Conservation (phyloP, 1,140 invertebrate genomes). For the Drosophila nigromelanica region DNA sequence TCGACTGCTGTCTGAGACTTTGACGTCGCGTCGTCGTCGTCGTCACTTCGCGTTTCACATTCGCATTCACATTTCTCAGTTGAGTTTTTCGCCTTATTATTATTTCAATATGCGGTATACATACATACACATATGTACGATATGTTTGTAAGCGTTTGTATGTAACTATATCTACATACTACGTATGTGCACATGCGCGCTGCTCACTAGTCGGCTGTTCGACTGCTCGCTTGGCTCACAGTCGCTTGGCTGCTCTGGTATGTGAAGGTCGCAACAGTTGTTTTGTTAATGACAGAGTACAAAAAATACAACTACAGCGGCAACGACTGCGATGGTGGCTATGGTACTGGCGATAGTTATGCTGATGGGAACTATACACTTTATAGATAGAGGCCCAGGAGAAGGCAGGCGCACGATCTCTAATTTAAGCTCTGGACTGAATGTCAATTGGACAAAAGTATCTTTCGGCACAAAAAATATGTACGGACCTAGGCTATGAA, state of each 20-base stretch:
- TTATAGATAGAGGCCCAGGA: slow-evolving; percentile 2
- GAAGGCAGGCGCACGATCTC: slow-evolving; percentile 21
- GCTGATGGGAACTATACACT: slow-evolving; percentile 14
- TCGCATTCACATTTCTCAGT: slow-evolving; percentile 77
- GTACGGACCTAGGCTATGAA: background rate
- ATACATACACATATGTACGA: slow-evolving; percentile 8
- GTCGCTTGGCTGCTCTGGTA: slow-evolving; percentile 78
- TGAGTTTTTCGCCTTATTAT: slow-evolving; percentile 76
- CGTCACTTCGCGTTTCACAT: slow-evolving; percentile 55
- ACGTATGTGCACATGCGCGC: slow-evolving; percentile 43
- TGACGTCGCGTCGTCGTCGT: slow-evolving; percentile 55
- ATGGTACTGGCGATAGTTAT: slow-evolving; percentile 28
- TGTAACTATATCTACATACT: slow-evolving; percentile 24
- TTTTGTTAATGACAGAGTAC: slow-evolving; percentile 84
- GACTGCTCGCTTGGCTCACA: slow-evolving; percentile 56
- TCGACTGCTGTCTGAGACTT: slow-evolving; percentile 63
- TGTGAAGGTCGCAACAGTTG: slow-evolving; percentile 84
- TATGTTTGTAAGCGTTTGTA: slow-evolving; percentile 23
- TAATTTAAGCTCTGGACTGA: slow-evolving; percentile 2
- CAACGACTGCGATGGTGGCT: background rate
- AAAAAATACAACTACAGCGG: slow-evolving; percentile 39
- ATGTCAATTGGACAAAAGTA: slow-evolving; percentile 4
- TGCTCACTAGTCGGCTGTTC: slow-evolving; percentile 16
- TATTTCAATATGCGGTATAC: slow-evolving; percentile 73
- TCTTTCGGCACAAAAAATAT: background rate